Percentiles rank a stretch among this genome's conserved stretches.
These are phyloP conservation scores for Sciaenops ocellatus DNA, from an alignment of 2,797 vertebrate genomes.

Conservation along the genomic window DNA sequence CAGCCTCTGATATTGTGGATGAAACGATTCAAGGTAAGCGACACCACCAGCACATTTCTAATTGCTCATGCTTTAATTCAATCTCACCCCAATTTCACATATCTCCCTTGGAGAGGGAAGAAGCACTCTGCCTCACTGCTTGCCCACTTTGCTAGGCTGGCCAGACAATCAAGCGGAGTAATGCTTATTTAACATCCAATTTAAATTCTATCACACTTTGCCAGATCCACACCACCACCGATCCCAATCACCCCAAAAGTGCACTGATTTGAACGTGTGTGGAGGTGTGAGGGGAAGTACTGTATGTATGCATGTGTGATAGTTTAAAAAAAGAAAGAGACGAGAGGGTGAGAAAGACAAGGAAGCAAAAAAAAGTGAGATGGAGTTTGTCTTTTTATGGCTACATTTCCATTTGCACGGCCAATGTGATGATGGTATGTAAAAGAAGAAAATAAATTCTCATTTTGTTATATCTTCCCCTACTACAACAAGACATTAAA, in stretches of 20 bases:
- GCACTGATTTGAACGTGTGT: conserved; percentile 53
- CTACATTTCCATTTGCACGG: conserved; percentile 22
- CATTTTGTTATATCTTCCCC: conserved; percentile 24
- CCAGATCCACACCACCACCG: conserved; percentile 73
- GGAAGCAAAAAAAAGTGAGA: neutral
- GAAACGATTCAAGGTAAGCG: conserved; percentile 61
- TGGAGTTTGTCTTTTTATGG: conserved; percentile 19
- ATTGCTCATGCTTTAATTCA: conserved; percentile 86
- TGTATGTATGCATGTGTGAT: conserved; percentile 9
- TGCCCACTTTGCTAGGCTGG: conserved; percentile 73
- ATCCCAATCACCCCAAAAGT: conserved; percentile 79
- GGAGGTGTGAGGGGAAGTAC: neutral
- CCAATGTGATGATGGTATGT: neutral
- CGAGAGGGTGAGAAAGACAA: neutral
- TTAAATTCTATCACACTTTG: conserved; percentile 88
- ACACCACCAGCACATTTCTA: conserved; percentile 73
- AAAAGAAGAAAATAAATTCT: conserved; percentile 27
- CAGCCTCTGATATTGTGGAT: conserved; percentile 30
- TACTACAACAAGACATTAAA: conserved; percentile 20
- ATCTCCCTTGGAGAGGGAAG: conserved; percentile 71
- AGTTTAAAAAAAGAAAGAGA: conserved; percentile 25
- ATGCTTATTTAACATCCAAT: conserved; percentile 91
- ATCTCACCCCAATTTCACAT: conserved; percentile 85
- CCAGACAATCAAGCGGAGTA: conserved; percentile 85
- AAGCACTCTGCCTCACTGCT: conserved; percentile 70